Evolutionary conservation across 2,113 vertebrate species (phyloP).

Genomic region (Ranitomeya imitator): DNA sequence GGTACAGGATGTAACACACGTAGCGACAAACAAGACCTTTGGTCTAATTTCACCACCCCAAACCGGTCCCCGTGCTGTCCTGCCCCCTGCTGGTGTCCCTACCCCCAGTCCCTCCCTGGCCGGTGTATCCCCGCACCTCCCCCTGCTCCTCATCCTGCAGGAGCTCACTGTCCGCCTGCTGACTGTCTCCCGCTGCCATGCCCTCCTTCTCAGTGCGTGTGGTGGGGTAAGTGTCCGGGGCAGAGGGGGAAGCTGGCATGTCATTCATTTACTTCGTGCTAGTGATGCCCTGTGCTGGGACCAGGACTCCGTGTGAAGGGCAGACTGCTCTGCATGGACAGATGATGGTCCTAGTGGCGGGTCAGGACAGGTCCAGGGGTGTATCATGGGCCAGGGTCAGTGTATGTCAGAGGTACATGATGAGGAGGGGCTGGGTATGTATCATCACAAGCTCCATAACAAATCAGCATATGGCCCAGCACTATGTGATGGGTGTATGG

Average conservation of each 20-base stretch:
- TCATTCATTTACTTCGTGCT: not conserved
- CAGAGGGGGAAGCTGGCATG: no score
- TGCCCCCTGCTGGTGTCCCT: constrained; percentile 13
- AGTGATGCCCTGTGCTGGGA: not conserved
- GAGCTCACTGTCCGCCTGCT: not conserved
- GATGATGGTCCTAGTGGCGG: not conserved
- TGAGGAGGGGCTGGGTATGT: no score
- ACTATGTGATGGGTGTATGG: no score
- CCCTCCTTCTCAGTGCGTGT: constrained; percentile 46
- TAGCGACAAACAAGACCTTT: constrained; percentile 50
- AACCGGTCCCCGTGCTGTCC: constrained; percentile 1
- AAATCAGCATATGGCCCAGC: no score
- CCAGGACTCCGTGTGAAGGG: not conserved
- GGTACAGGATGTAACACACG: constrained; percentile 42
- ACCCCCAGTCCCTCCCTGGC: constrained; percentile 5
- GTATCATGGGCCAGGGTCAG: not conserved
- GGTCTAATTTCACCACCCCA: constrained; percentile 36
- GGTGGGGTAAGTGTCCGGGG: constrained; percentile 31
- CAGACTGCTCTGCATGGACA: not conserved
- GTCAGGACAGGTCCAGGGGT: not conserved
- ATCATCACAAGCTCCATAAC: no score
- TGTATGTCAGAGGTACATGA: not conserved
- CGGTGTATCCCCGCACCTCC: constrained; percentile 20
- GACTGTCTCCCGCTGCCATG: constrained; percentile 16
- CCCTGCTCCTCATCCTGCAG: not conserved